Base-by-base conservation (phyloP, 1,140 invertebrate species). In the Nymphalis io region DNA sequence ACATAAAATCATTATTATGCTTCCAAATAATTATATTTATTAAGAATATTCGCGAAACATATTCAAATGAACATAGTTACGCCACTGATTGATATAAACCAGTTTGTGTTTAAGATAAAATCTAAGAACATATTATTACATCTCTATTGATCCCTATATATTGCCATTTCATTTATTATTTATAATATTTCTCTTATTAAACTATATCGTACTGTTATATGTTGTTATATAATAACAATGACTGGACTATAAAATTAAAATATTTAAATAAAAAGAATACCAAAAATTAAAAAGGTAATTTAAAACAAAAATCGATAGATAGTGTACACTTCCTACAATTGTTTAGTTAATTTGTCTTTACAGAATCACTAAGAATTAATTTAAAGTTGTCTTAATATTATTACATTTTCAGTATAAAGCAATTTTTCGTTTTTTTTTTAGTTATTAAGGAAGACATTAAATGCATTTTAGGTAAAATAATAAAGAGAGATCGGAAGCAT, bases 71-170 rank as follows among this genome's bases (percentile, higher is more conserved):
- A 51, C 16, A 42, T 42, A 10, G 0, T 55, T 55, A 51, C 46
- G 46, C 40, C 46, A 63, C 27, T 20, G 27, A 51, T 38, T 18
- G 15, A 55, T 27, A 27, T 33, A 53, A 11, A 21, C 42, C 27
- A 48, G 23, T 44, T 20, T 73, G 13, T 58, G 59, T 57, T 10
- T 21, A 46, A 21, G 33, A 63, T 21, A 46, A 21, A 18, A 63
- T 51, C 46, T 75, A 65, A 39, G 69, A 46, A 48, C 48, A 67
- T 59, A 42, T 62, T 55, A 70, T 42, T 39, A 38, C 38, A 18
- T 60, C n/a, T 59, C 62, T 71, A 71, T 71, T 71, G 69, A 55
- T 71, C 69, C 69, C 69, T 71, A 71, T 60, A 60, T 71, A 71
- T 71, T 71, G 69, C 69, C 62, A 71, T 55, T 55, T 55, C 13